Base-by-base conservation (phyloP, 2,888 invertebrate species). In the Lochmaea capreae region DNA sequence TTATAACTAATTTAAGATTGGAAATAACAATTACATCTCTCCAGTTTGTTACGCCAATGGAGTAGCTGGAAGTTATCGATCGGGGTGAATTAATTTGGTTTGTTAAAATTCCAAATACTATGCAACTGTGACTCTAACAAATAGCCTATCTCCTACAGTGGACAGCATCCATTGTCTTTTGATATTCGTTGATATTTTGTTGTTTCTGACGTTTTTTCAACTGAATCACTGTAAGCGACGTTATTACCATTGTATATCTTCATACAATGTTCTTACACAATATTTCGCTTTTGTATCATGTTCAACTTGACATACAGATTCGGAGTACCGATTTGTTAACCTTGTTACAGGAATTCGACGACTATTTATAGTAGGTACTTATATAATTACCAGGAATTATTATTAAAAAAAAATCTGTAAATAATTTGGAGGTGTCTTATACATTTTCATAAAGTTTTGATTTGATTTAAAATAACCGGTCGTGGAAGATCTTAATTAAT, bases 61-160 rank as follows among this genome's bases (percentile, higher is more conserved):
- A n/a, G 8, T 26, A 39, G 54, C 39, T 54, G 39, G 66, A 54
- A n/a, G 54, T 66, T 66, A 66, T 66, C 66, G 66, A 66, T 66
- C 54, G 16, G 52, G 39, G n/a, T 54, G 54, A 33, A 54, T 33
- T 2, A 39, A 52, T 18, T 12, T 0, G 11, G 43, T 49, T 43
- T 2, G 11, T 65, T 12, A 8, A 11, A 14, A 49, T 2, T 49
- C 14, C 14, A n/a, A 49, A 46, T 46, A 46, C 11, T 11, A 46
- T 46, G 12, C 11, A 49, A n/a, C 3, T 12, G 46, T 46, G 46
- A 12, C 49, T 49, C 12, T n/a, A n/a, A 3, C 49, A 49, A 12
- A 49, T 49, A 2, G n/a, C 3, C 14, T n/a, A 12, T 14, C 3
- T 12, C 4, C 4, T 49, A 12, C 14, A 49, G 12, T 49, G 3